phyloP scores from a whole-genome alignment of 2,888 invertebrate species.

The Endotricha flammealis region DNA sequence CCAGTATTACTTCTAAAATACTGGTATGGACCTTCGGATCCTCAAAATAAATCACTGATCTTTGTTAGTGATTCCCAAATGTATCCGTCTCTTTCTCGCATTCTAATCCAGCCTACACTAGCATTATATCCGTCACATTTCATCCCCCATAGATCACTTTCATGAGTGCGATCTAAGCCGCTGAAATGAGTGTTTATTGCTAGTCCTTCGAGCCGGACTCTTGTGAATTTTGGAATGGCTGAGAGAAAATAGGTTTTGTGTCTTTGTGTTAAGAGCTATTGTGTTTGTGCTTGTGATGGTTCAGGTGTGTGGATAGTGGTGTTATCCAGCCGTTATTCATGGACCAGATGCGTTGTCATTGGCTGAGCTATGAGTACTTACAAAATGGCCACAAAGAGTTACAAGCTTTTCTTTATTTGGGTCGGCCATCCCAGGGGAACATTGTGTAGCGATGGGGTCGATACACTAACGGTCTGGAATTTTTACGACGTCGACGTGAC shows the following conservation, averaged over 20 bases:
- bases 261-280: constrained; percentile 31
- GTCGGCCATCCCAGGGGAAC: neutral
- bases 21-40: constrained; percentile 8
- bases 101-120: constrained; percentile 36
- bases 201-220: constrained; percentile 55
- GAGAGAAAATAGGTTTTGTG: constrained; percentile 40
- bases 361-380: constrained; percentile 43
- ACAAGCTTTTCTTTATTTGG: constrained; percentile 14
- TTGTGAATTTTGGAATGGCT: constrained; percentile 25
- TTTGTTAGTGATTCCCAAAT: constrained; percentile 17
- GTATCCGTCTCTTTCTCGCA: constrained; percentile 37
- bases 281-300: constrained; percentile 26
- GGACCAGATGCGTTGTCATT: constrained; percentile 43
- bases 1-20: constrained; percentile 10
- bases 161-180: constrained; percentile 57
- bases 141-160: constrained; percentile 57
- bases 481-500: neutral
- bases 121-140: constrained; percentile 49
- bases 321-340: constrained; percentile 59
- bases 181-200: constrained; percentile 72
- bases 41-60: constrained; percentile 18
- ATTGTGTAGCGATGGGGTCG: neutral
- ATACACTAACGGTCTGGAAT: neutral
- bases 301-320: constrained; percentile 55
- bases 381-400: constrained; percentile 19